These are phyloP conservation scores for Hyppa rectilinea DNA, from an alignment of 2,888 invertebrate species.

Conservation along the genomic window DNA sequence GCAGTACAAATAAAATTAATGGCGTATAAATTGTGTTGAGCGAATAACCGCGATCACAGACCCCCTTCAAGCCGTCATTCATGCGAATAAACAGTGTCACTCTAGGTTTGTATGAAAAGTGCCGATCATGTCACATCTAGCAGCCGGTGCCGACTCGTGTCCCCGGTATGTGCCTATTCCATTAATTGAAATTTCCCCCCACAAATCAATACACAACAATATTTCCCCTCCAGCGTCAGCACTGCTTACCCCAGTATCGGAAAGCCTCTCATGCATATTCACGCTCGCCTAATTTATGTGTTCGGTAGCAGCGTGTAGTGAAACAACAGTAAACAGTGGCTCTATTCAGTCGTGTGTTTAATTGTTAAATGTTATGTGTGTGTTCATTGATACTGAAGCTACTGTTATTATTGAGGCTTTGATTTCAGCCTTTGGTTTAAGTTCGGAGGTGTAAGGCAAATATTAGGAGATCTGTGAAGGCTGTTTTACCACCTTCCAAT, in stretches of 20 bases:
- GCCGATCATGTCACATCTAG: too few species aligned
- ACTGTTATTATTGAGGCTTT: slow-evolving; percentile 16
- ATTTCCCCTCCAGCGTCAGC: not conserved
- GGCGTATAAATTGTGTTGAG: not conserved
- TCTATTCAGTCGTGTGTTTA: slow-evolving; percentile 24
- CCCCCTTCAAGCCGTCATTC: not conserved
- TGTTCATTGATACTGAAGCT: slow-evolving; percentile 20
- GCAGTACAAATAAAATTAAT: not conserved
- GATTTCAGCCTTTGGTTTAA: slow-evolving; percentile 21
- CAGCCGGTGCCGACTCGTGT: not conserved
- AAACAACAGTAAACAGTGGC: slow-evolving; percentile 34
- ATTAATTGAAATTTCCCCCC: not conserved
- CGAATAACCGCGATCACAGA: not conserved
- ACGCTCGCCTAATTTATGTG: slow-evolving; percentile 43
- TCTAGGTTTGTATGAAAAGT: not conserved
- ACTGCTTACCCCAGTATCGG: slow-evolving; percentile 12
- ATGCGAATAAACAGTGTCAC: too few species aligned
- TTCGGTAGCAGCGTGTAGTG: slow-evolving; percentile 19
- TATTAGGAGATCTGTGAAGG: not conserved
- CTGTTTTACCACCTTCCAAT: not conserved
- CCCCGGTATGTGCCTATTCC: not conserved
- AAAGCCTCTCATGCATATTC: slow-evolving; percentile 51
- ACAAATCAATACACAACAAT: slow-evolving; percentile 42
- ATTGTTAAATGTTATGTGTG: slow-evolving; percentile 33
- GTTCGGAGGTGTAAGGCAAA: not conserved